A percentile compares a stretch with the other conserved stretches of the same genome.
Conservation (phyloP, 37 sponge, comb jelly and placozoan genomes). For the Eunapius fragilis region DNA sequence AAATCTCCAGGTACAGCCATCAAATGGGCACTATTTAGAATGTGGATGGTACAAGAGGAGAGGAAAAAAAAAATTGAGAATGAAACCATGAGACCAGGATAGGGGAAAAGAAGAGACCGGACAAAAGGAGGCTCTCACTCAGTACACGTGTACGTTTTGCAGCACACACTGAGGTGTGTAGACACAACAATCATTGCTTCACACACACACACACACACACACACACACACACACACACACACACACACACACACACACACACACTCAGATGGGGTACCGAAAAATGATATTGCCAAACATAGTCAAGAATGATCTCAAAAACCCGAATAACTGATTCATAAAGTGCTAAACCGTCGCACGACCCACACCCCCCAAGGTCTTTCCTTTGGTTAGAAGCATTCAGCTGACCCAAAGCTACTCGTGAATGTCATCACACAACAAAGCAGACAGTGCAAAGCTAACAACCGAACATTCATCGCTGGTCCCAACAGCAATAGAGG, state of each 20-base stretch:
- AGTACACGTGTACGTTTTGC: neutral
- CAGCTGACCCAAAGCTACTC: too few species aligned
- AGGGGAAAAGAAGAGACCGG: neutral
- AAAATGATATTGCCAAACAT: neutral
- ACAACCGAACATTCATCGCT: too few species aligned
- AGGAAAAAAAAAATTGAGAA: slow-evolving; percentile 9
- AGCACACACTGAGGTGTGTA: neutral
- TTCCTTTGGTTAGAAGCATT: too few species aligned
- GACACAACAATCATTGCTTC: too few species aligned
- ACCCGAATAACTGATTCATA: too few species aligned
- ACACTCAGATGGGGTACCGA: neutral
- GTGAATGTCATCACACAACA: too few species aligned
- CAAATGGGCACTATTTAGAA: slow-evolving; percentile 62
- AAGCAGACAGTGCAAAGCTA: too few species aligned
- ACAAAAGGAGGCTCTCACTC: neutral
- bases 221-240: slow-evolving; percentile 13
- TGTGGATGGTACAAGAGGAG: neutral
- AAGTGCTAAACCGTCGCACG: too few species aligned
- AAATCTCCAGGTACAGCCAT: slow-evolving; percentile 74
- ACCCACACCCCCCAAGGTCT: too few species aligned
- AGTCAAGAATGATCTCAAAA: too few species aligned
- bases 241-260: slow-evolving; percentile 46
- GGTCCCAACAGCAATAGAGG: too few species aligned
- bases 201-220: slow-evolving; percentile 18
- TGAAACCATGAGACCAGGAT: too few species aligned